phyloP scores from a whole-genome alignment of 2,888 invertebrate species.

The Coremacera marginata region DNA sequence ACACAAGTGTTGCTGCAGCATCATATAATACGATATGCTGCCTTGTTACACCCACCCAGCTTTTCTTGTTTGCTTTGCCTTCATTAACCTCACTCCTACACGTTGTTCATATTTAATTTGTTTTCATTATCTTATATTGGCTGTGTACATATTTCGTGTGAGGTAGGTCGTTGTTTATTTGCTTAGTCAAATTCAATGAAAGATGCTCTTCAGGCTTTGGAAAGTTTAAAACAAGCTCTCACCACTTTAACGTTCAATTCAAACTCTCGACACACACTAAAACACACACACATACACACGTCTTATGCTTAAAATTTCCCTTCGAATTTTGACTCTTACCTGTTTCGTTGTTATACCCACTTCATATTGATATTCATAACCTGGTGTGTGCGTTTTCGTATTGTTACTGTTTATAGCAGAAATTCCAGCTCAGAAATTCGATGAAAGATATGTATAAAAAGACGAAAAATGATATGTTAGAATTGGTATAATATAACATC shows the following conservation, averaged over 20 bases:
- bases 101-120: background rate
- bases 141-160: constrained; percentile 6
- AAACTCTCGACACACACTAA: too few relatives aligned
- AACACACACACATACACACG: too few relatives aligned
- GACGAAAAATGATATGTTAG: too few relatives aligned
- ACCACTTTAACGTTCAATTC: background rate
- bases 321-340: background rate
- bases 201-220: background rate
- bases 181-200: background rate
- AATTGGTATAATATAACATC: too few relatives aligned
- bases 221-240: background rate
- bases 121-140: background rate
- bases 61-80: background rate
- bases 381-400: too few relatives aligned
- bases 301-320: background rate
- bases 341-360: background rate
- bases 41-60: background rate
- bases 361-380: background rate
- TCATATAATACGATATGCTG: background rate
- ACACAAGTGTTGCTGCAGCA: background rate
- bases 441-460: too few relatives aligned
- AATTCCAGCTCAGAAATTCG: too few relatives aligned
- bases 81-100: background rate
- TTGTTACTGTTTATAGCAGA: too few relatives aligned
- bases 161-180: constrained; percentile 20